These are phyloP conservation scores for Gryllus longicercus DNA, from an alignment of 2,888 invertebrate species.

Conservation along the genomic window DNA sequence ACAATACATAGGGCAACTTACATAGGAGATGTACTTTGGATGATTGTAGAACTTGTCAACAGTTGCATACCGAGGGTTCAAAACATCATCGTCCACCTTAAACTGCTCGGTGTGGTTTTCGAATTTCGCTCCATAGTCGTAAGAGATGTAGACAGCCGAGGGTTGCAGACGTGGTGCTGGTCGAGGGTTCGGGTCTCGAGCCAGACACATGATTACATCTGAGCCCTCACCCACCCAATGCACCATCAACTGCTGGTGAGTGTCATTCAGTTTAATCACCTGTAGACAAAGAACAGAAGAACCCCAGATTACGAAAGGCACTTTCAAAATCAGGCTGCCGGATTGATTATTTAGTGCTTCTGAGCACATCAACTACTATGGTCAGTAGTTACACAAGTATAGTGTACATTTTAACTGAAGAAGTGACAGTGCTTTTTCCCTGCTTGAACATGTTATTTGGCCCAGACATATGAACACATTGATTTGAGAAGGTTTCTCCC, in stretches of 20 bases:
- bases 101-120: conserved; percentile 69
- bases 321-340: too few species aligned
- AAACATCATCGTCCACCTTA: conserved; percentile 48
- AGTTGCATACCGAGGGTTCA: conserved; percentile 58
- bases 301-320: too few species aligned
- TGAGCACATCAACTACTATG: too few species aligned
- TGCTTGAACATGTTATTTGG: too few species aligned
- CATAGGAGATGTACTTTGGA: conserved; percentile 72
- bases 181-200: conserved; percentile 61
- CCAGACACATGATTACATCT: conserved; percentile 81
- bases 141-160: conserved; percentile 79
- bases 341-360: too few species aligned
- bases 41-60: conserved; percentile 83
- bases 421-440: too few species aligned
- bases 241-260: conserved; percentile 84
- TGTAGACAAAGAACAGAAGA: conserved; percentile 47
- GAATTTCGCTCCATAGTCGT: conserved; percentile 81
- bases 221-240: conserved; percentile 90
- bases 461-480: too few species aligned
- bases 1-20: conserved; percentile 52
- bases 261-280: conserved; percentile 76
- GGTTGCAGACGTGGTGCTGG: conserved; percentile 49
- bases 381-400: too few species aligned
- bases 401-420: too few species aligned
- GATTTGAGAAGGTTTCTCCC: too few species aligned